A percentile compares a stretch with the other conserved stretches of the same genome.
Conservation (phyloP, 2,113 vertebrate genomes). For the Bufo bufo region DNA sequence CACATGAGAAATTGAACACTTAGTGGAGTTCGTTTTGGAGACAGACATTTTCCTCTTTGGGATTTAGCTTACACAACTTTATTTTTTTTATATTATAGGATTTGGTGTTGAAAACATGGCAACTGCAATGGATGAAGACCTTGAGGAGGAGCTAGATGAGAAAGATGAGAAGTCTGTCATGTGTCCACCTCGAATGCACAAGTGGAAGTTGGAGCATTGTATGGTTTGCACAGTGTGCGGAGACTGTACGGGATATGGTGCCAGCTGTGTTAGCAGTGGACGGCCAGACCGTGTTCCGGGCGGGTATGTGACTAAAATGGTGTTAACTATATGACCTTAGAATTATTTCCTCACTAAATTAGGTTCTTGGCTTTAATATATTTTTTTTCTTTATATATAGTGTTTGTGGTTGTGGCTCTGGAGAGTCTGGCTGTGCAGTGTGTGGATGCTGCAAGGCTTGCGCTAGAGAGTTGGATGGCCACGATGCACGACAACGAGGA, state of each 20-base stretch:
- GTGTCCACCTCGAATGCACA: slow-evolving; percentile 98
- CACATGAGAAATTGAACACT: no score
- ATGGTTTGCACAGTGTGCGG: slow-evolving; percentile 99
- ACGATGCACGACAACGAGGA: slow-evolving; percentile 95
- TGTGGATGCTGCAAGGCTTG: slow-evolving; percentile 98
- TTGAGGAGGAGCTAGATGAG: slow-evolving; percentile 96
- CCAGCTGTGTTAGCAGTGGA: slow-evolving; percentile 97
- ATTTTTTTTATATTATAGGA: slow-evolving; percentile 67
- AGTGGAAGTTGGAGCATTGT: slow-evolving; percentile 98
- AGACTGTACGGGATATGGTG: slow-evolving; percentile 96
- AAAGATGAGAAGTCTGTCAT: slow-evolving; percentile 99
- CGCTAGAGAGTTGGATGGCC: slow-evolving; percentile 94
- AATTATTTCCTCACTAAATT: no score
- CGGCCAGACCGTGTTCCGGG: slow-evolving; percentile 95
- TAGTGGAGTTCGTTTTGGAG: no score
- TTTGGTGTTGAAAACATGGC: slow-evolving; percentile 98
- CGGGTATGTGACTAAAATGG: slow-evolving; percentile 78
- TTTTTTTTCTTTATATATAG: slow-evolving; percentile 66
- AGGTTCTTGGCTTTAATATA: no score
- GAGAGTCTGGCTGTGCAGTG: slow-evolving; percentile 94
- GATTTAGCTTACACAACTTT: neutral
- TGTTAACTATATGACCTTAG: no score
- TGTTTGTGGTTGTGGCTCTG: slow-evolving; percentile 97
- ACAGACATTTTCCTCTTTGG: no score
- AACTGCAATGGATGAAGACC: slow-evolving; percentile 98